Base-by-base conservation (phyloP, 2,888 invertebrate genomes). In the Cinara cedri region DNA sequence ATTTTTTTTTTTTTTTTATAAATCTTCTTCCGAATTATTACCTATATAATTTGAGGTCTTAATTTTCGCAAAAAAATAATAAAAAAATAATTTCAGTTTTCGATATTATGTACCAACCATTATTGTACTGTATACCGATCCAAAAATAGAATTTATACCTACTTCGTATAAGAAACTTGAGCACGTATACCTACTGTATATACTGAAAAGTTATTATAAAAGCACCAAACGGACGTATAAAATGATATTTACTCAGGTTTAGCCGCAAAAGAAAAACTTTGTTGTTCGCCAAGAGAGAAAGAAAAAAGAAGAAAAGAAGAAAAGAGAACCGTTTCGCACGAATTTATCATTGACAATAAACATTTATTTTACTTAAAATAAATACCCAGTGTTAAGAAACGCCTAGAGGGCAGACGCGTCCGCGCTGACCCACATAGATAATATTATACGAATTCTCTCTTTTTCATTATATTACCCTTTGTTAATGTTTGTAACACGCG, bases 171-270 rank as follows among this genome's bases (percentile, higher is more conserved):
- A 65, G 42, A 65, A 75, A 75, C 63, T 65, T 21, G 24, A 65
- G 55, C 76, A 76, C 76, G 76, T 76, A n/a, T n/a, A n/a, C n/a
- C n/a, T n/a, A n/a, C n/a, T n/a, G n/a, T n/a, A n/a, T n/a, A n/a
- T n/a, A 26, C 76, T 3, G 55, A 57, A 76, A 76, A 76, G 76
- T 76, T 76, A 76, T 76, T 66, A 76, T 57, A 66, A n/a, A n/a
- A 65, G 44, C 42, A 24, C 44, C 55, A 26, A 26, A 66, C 54
- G 24, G 54, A 76, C 44, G 66, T 65, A 46, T n/a, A n/a, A 13
- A 66, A 76, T 66, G 24, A 54, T 76, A 76, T 76, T 66, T 76
- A 65, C 44, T 66, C 66, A 46, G 26, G 44, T 55, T 76, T n/a
- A n/a, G n/a, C n/a, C 13, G 14, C 46, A 1, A 46, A 44, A 55